Conservation (phyloP, 2,797 vertebrate genomes). For the Pelodytes ibericus region DNA sequence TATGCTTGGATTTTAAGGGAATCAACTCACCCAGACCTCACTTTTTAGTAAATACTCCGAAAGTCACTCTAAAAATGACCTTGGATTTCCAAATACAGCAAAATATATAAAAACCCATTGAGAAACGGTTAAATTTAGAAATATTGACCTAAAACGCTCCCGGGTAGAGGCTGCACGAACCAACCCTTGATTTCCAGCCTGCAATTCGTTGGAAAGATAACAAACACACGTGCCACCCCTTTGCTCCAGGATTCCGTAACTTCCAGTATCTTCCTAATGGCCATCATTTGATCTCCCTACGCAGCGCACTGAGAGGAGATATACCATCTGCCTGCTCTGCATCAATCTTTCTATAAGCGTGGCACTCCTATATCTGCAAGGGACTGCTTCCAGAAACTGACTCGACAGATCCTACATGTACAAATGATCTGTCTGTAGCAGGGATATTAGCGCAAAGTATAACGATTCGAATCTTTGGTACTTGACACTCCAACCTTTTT, state of each 20-base stretch:
- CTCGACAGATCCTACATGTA: neutral
- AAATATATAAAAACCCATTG: no score
- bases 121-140: no score
- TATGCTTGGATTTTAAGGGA: no score
- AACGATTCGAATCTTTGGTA: neutral
- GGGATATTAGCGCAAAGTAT: constrained; percentile 1
- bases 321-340: constrained; percentile 54
- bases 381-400: neutral
- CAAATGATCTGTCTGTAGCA: neutral
- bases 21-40: no score
- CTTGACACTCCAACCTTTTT: neutral
- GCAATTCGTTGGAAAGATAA: no score
- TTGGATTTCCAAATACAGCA: no score
- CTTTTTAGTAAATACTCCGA: no score
- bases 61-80: no score
- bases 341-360: constrained; percentile 41
- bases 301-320: neutral
- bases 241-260: neutral
- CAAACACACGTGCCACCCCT: no score
- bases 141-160: no score
- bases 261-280: neutral
- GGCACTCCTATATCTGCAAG: constrained; percentile 22
- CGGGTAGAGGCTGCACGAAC: no score
- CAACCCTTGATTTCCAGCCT: no score
- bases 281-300: constrained; percentile 15